These are phyloP conservation scores for Tachypleus tridentatus DNA, from an alignment of 1,140 invertebrate genomes.

Conservation along the genomic window DNA sequence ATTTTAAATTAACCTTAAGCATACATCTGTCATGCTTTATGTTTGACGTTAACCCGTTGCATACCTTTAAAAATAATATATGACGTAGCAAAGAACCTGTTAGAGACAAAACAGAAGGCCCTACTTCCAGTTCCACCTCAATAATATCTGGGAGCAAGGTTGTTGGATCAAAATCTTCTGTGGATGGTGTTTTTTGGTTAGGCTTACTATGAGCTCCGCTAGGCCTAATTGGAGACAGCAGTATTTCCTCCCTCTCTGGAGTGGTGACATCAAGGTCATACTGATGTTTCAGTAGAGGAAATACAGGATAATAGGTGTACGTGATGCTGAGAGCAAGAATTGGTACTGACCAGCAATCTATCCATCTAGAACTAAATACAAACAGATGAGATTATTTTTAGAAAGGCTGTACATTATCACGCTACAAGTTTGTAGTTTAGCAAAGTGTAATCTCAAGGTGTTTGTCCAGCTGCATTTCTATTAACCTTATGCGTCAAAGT, in stretches of 20 bases:
- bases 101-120: slow-evolving; percentile 72
- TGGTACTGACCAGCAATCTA: slow-evolving; percentile 90
- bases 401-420: no score
- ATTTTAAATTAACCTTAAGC: background rate
- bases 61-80: slow-evolving; percentile 70
- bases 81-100: slow-evolving; percentile 78
- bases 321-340: slow-evolving; percentile 81
- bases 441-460: no score
- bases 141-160: slow-evolving; percentile 72
- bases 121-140: slow-evolving; percentile 80
- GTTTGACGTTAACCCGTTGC: background rate
- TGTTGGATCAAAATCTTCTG: slow-evolving; percentile 70
- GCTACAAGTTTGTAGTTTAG: no score
- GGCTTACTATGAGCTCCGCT: slow-evolving; percentile 8
- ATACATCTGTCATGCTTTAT: background rate
- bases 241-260: slow-evolving; percentile 83
- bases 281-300: slow-evolving; percentile 42
- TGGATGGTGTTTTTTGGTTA: slow-evolving; percentile 38
- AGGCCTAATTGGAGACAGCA: slow-evolving; percentile 80
- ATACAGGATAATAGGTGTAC: slow-evolving; percentile 83
- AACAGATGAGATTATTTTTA: no score
- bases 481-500: no score
- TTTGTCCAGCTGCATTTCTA: no score
- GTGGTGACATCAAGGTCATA: slow-evolving; percentile 59
- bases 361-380: slow-evolving; percentile 59